Conservation (phyloP, 1,140 invertebrate genomes). For the Drosophila baimaii region DNA sequence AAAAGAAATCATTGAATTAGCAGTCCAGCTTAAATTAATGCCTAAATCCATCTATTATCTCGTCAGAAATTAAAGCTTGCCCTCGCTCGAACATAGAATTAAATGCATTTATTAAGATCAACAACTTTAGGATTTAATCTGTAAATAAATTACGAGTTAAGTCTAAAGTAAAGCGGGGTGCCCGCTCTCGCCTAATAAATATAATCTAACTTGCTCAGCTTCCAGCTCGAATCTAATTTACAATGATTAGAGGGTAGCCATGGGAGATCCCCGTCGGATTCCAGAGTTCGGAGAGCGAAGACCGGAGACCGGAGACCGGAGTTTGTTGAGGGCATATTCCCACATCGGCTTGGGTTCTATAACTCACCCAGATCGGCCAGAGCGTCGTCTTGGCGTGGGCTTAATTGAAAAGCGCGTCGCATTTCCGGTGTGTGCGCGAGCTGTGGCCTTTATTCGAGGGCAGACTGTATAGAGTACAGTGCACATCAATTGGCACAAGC, state of each 20-base stretch:
- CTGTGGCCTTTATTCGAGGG: slow-evolving; percentile 13
- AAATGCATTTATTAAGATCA: not conserved
- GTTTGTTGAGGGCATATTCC: slow-evolving; percentile 6
- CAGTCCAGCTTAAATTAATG: not conserved
- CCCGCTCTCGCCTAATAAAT: not conserved
- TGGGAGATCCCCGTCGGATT: not conserved
- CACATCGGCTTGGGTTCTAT: slow-evolving; percentile 2
- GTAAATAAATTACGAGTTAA: not conserved
- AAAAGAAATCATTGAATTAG: not conserved
- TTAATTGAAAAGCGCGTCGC: slow-evolving; percentile 82
- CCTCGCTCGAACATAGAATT: not conserved
- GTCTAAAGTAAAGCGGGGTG: not conserved
- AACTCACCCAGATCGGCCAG: slow-evolving; percentile 33
- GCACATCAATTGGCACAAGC: slow-evolving; percentile 72
- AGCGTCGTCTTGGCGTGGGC: slow-evolving; percentile 27
- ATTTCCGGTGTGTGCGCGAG: slow-evolving; percentile 56
- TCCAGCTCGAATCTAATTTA: slow-evolving; percentile 3
- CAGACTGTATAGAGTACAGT: slow-evolving; percentile 36
- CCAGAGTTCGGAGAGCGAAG: not conserved
- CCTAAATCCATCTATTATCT: not conserved
- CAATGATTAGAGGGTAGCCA: slow-evolving; percentile 8
- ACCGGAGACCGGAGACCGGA: slow-evolving; percentile 6
- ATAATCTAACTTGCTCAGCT: slow-evolving; percentile 3
- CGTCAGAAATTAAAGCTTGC: not conserved
- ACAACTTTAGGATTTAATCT: not conserved